Percentiles rank a stretch among this genome's conserved stretches.
Evolutionary conservation across 2,113 vertebrate genomes (phyloP).

Genomic region (Glareola pratincola): DNA sequence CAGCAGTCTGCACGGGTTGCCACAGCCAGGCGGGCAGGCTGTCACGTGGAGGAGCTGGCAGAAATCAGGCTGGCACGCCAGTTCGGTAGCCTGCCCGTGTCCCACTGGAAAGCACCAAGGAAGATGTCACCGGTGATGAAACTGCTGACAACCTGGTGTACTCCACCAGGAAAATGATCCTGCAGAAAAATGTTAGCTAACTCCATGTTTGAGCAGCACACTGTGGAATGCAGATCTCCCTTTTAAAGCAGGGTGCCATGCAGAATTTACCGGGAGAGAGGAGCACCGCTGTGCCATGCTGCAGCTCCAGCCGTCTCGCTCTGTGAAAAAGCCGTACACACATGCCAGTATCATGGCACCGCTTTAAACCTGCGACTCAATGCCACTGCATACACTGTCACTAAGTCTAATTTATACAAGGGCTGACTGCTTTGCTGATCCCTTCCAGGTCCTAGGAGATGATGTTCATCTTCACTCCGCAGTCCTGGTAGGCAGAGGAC

Average conservation of each 20-base stretch:
- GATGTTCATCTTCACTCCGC: background rate
- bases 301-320: background rate
- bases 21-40: background rate
- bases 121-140: background rate
- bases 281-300: background rate
- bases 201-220: background rate
- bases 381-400: background rate
- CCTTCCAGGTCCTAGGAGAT: background rate
- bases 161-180: background rate
- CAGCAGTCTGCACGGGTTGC: background rate
- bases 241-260: background rate
- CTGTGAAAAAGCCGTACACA: background rate
- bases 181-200: background rate
- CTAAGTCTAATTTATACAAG: background rate
- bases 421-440: background rate
- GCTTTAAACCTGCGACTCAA: background rate
- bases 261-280: background rate
- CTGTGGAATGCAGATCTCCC: background rate
- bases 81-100: background rate
- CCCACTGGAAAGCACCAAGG: background rate
- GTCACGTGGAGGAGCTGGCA: background rate
- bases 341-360: rapidly evolving
- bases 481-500: background rate
- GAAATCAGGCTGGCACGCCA: background rate
- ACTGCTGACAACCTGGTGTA: background rate